Conservation (phyloP, 2,113 vertebrate species). For the Cranoglanis bouderius region DNA sequence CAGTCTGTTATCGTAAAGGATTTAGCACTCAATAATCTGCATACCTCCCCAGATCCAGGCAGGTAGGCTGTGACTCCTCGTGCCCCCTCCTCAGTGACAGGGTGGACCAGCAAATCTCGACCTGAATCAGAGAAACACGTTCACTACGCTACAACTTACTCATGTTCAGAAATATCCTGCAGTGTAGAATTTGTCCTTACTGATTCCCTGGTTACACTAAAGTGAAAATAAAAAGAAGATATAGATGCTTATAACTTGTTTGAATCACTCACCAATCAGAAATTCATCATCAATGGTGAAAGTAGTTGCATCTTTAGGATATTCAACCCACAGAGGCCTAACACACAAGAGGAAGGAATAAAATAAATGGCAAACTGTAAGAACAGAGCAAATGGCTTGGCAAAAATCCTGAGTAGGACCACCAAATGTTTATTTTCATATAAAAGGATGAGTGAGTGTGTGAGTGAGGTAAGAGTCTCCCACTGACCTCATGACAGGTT, state of each 20-base stretch:
- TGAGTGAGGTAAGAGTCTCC: neutral
- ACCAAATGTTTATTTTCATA: neutral
- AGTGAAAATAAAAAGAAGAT: neutral
- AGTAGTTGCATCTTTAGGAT: constrained; percentile 79
- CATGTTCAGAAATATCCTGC: neutral
- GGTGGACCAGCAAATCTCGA: constrained; percentile 82
- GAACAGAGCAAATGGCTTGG: neutral
- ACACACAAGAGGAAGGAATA: neutral
- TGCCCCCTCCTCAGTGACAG: constrained; percentile 83
- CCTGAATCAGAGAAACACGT: constrained; percentile 67
- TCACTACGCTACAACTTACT: neutral
- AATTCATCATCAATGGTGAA: constrained; percentile 86
- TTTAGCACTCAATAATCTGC: neutral
- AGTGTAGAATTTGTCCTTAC: neutral
- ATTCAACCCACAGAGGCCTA: constrained; percentile 89
- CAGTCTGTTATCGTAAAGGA: neutral
- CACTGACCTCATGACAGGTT: constrained; percentile 85
- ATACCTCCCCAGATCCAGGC: constrained; percentile 83
- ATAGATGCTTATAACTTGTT: too few relatives aligned
- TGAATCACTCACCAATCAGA: constrained; percentile 79
- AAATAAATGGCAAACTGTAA: neutral
- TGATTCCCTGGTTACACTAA: neutral
- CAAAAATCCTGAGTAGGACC: neutral
- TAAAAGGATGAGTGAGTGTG: neutral
- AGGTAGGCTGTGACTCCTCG: constrained; percentile 84